Evolutionary conservation across 30 jellyfish, hydroid and myxozoan species (phyloP), one percentile per base, ranked within the genome.

Genomic region (Rhopilema esculentum): DNA sequence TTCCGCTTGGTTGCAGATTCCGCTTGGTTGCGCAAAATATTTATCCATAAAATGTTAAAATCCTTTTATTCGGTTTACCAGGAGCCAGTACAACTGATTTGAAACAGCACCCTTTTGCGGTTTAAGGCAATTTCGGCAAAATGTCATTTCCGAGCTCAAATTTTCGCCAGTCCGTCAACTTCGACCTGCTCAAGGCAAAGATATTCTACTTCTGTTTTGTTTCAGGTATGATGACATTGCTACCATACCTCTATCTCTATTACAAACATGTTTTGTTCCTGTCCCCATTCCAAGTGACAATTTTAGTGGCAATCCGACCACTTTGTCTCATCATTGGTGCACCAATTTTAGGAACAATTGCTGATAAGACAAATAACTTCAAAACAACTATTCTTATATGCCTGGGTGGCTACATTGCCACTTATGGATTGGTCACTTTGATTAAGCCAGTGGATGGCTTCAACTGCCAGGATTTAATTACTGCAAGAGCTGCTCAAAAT

Each of bases 331-430:
- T 92, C 63, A 22, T 92, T 72, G 97, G 91, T 1, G 93, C 98
- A 51, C 98, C 98, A 31, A 19, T 88, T 18, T 92, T 87, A 49
- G 98, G 98, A 51, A 79, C 95, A 32, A 28, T 87, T 48, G 97
- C 98, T 0, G 98, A 92, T 81, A 92, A 88, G 75, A 52, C 88
- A 24, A 92, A 92, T 66, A 79, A 87, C 19, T 92, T 80, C 72
- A 75, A 91, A 21, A 28, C 82, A 17, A 72, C 83, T 8, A 63
- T 92, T 67, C 50, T 92, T 32, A 49, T 88, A n/a, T 75, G 97
- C 67, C 91, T 92, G 20, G 71, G 72, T 30, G 97, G 95, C 2
- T 87, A 78, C 31, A 31, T 92, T 27, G 71, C 57, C 18, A 84
- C 96, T 16, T 92, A 92, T 77, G 92, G 92, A 16, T 30, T 76